A percentile compares a stretch with the other conserved stretches of the same genome.
These are phyloP conservation scores for Rhombomys opimus DNA, from an alignment of 2,113 vertebrate species.

Conservation along the genomic window DNA sequence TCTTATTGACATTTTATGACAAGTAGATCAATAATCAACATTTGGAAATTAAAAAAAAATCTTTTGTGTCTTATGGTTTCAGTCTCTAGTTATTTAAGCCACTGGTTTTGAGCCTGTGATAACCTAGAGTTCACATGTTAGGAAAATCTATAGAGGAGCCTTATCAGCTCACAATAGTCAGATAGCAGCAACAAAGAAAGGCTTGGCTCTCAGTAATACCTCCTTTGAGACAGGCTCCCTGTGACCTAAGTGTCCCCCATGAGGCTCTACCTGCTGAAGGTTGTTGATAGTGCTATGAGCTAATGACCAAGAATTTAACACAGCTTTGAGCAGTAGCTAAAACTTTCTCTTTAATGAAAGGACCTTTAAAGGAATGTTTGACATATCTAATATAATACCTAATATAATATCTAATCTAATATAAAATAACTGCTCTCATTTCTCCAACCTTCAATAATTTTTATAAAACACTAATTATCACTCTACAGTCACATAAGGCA, in stretches of 20 bases:
- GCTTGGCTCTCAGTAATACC: background rate
- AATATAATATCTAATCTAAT: too few species aligned
- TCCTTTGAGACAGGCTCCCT: too few species aligned
- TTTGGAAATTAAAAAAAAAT: background rate
- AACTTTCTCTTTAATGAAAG: background rate
- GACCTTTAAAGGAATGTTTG: background rate
- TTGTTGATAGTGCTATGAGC: background rate
- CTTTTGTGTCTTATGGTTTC: background rate
- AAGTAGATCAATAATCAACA: background rate
- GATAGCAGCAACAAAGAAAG: background rate
- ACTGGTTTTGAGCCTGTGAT: background rate
- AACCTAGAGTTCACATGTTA: background rate
- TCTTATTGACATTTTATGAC: background rate
- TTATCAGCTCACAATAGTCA: too few species aligned
- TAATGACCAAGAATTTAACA: background rate
- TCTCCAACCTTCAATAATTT: background rate
- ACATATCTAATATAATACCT: background rate
- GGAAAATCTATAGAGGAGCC: background rate
- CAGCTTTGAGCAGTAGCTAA: background rate
- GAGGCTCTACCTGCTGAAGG: background rate
- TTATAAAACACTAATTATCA: constrained; percentile 10
- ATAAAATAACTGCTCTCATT: background rate
- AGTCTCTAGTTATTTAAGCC: background rate
- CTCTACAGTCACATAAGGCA: background rate
- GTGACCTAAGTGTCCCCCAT: background rate